phyloP scores from a whole-genome alignment of 2,888 invertebrate species.

The Callinectes sapidus region DNA sequence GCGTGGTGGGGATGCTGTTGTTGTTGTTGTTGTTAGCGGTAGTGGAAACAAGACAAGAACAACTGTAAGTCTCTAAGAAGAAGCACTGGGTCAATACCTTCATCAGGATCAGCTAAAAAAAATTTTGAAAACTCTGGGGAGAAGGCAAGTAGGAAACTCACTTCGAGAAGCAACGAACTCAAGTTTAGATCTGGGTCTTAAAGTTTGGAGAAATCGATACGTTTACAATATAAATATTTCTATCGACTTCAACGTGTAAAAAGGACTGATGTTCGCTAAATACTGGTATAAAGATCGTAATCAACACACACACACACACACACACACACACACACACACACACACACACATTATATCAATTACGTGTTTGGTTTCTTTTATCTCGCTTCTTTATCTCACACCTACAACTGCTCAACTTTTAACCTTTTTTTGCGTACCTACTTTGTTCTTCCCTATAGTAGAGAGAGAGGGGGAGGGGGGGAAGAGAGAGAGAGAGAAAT shows the following conservation, averaged over 20 bases:
- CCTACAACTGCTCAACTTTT: no score
- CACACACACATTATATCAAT: background rate
- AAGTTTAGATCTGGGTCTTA: background rate
- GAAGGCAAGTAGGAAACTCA: background rate
- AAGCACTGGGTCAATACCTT: no score
- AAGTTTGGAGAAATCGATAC: background rate
- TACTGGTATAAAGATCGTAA: background rate
- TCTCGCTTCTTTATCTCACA: no score
- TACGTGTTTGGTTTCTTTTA: no score
- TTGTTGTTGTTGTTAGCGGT: background rate
- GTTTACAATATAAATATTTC: background rate
- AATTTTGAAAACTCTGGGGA: background rate
- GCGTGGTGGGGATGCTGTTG: background rate
- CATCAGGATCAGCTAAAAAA: background rate
- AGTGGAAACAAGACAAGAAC: no score
- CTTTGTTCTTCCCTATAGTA: no score
- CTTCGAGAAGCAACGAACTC: background rate
- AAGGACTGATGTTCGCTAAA: background rate
- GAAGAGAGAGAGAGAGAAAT: background rate
- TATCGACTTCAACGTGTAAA: background rate
- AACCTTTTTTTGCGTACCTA: no score
- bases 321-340: no score
- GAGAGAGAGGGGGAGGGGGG: background rate
- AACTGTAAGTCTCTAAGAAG: no score
- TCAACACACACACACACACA: no score